Conservation (phyloP, 2,113 vertebrate species). For the Helogale parvula region DNA sequence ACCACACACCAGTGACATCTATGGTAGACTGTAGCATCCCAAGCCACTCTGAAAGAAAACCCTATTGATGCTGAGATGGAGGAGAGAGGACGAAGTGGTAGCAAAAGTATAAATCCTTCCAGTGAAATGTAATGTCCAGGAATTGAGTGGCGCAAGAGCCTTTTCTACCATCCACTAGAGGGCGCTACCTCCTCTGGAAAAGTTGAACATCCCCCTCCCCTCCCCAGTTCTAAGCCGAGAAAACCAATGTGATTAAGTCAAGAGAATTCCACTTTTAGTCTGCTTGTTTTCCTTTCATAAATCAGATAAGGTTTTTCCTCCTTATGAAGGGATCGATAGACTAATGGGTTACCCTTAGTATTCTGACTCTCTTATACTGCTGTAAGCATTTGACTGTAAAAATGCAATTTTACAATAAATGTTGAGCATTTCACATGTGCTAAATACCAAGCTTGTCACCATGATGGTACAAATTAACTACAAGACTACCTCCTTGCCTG, state of each 20-base stretch:
- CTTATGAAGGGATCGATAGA: not conserved
- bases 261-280: not conserved
- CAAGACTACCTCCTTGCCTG: not conserved
- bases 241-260: not conserved
- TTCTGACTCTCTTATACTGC: not conserved
- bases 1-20: not conserved
- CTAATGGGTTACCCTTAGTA: not conserved
- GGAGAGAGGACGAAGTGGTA: not conserved
- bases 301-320: not conserved
- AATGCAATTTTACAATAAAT: not conserved
- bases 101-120: not conserved
- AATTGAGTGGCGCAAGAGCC: not conserved
- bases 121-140: not conserved
- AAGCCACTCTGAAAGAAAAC: conserved; percentile 17
- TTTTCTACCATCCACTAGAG: conserved; percentile 63
- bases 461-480: not conserved
- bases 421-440: not conserved
- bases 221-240: not conserved
- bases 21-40: not conserved
- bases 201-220: not conserved
- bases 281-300: not conserved
- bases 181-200: conserved; percentile 36
- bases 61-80: not conserved
- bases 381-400: not conserved
- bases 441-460: not conserved